Evolutionary conservation across 2,113 vertebrate genomes (phyloP), one percentile per base, ranked within the genome.

Genomic region (Solea solea): DNA sequence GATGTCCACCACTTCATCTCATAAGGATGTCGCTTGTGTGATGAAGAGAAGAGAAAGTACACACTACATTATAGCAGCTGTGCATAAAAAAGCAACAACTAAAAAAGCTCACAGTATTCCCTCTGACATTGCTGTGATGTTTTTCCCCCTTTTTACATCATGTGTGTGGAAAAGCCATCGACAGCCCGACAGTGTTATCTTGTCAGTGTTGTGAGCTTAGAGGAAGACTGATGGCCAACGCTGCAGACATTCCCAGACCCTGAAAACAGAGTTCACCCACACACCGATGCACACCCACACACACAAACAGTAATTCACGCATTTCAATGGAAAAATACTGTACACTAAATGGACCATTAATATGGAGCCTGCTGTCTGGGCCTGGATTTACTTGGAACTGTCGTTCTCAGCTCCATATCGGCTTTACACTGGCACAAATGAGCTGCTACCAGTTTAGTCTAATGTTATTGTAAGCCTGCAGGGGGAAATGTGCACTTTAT

Each of bases 311-410:
- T 56, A 49, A 56, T 78, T 66, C 25, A 52, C 70, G 40, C 10
- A 52, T 74, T 46, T 71, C 54, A 39, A 51, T 49, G 3, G 60
- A 52, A 48, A 57, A 66, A 34, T 34, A 55, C 55, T 59, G 65
- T 28, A 83, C 80, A 34, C 34, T 79, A 79, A 81, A 76, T 69
- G 72, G 13, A 65, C 76, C 54, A 41, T 87, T 85, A 80, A 80
- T 60, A 58, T 27, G 41, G 60, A 56, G 65, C 69, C 8, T 60
- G 55, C 25, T 70, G 60, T 57, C 70, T 58, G 34, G 9, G 69
- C 44, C 45, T 9, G 57, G 54, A 72, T 74, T 27, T 25, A 10
- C 59, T 66, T 42, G 58, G 66, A 79, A 44, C 14, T 4, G 2
- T 79, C 56, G 27, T 21, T 27, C 67, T 52, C 46, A 0, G 34